Conservation (phyloP, 1,140 invertebrate genomes). For the Nasonia longicornis region DNA sequence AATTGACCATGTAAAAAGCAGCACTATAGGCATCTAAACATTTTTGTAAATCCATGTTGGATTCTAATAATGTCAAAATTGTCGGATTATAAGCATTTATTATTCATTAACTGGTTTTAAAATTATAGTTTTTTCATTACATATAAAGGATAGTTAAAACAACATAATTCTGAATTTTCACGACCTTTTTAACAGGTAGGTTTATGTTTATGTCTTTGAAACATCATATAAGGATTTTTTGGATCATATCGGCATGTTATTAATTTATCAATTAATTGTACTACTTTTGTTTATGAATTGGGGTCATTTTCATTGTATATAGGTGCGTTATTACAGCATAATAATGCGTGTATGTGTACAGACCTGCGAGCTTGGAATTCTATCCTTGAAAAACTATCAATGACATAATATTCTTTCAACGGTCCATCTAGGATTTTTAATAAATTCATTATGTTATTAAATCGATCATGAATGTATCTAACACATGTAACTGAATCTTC, state of each 20-base stretch:
- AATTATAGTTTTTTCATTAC: no score
- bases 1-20: slow-evolving; percentile 52
- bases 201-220: no score
- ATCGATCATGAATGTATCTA: slow-evolving; percentile 40
- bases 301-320: slow-evolving; percentile 25
- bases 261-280: slow-evolving; percentile 11
- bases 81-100: background rate
- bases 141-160: no score
- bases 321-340: slow-evolving; percentile 35
- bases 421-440: slow-evolving; percentile 37
- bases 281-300: background rate
- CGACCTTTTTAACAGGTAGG: no score
- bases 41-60: slow-evolving; percentile 45
- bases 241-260: slow-evolving; percentile 33
- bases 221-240: slow-evolving; percentile 18
- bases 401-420: slow-evolving; percentile 31
- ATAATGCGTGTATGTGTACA: slow-evolving; percentile 22
- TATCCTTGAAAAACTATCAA: slow-evolving; percentile 37
- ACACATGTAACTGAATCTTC: slow-evolving; percentile 44
- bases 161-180: no score
- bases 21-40: slow-evolving; percentile 50
- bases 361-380: slow-evolving; percentile 46
- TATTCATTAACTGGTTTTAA: no score
- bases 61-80: background rate
- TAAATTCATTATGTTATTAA: slow-evolving; percentile 34